A percentile compares a stretch with the other conserved stretches of the same genome.
These are phyloP conservation scores for Champsocephalus gunnari DNA, from an alignment of 2,797 vertebrate genomes.

Conservation along the genomic window DNA sequence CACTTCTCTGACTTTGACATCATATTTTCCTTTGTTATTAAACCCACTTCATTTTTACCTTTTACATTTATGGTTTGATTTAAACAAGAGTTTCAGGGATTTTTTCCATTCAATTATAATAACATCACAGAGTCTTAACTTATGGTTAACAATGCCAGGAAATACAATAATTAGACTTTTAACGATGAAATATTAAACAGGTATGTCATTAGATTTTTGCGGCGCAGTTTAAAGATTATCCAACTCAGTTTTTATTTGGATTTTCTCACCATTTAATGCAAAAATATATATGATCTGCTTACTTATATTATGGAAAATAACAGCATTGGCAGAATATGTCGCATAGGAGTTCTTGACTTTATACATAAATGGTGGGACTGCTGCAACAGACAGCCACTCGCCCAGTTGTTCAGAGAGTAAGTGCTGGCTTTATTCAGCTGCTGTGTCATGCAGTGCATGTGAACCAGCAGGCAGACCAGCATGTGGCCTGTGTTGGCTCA, in stretches of 20 bases:
- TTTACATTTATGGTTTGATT: constrained; percentile 73
- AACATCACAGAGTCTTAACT: constrained; percentile 46
- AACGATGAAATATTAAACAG: constrained; percentile 20
- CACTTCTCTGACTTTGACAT: constrained; percentile 77
- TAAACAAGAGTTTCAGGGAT: constrained; percentile 55
- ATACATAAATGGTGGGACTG: constrained; percentile 34
- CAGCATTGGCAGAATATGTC: constrained; percentile 28
- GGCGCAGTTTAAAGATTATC: constrained; percentile 34
- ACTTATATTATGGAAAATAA: constrained; percentile 19
- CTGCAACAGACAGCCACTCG: constrained; percentile 70
- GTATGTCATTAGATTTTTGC: constrained; percentile 37
- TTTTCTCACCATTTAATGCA: constrained; percentile 10
- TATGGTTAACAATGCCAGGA: constrained; percentile 31
- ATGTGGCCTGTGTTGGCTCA: constrained; percentile 79
- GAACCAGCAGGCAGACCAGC: constrained; percentile 81
- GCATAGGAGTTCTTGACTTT: constrained; percentile 23
- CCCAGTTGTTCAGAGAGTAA: constrained; percentile 77
- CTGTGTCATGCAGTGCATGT: constrained; percentile 80
- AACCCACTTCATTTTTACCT: constrained; percentile 67
- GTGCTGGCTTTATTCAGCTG: constrained; percentile 83
- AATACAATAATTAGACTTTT: constrained; percentile 33
- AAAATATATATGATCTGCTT: constrained; percentile 8
- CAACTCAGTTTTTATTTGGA: constrained; percentile 15
- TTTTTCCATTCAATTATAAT: constrained; percentile 47
- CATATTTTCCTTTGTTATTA: constrained; percentile 78